phyloP scores from a whole-genome alignment of 2,797 vertebrate species.

The Malacoctenus gilli region DNA sequence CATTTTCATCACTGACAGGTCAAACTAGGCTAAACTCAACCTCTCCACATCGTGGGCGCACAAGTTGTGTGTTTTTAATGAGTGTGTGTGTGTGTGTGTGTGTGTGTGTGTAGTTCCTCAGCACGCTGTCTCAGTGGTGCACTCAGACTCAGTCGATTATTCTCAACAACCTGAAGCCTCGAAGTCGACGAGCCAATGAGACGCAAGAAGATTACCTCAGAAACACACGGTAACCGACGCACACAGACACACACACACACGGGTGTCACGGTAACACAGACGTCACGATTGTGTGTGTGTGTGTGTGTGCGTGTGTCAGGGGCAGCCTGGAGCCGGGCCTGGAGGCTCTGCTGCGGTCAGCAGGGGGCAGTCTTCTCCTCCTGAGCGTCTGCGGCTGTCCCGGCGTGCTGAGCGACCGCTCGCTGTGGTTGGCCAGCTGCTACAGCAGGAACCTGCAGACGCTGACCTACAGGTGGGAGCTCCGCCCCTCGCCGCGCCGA shows the following conservation, averaged over 20 bases:
- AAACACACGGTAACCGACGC: conserved; percentile 83
- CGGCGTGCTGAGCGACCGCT: conserved; percentile 91
- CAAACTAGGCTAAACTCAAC: too few relatives aligned
- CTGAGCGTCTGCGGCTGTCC: conserved; percentile 89
- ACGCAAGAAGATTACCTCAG: conserved; percentile 89
- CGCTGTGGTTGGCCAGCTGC: conserved; percentile 94
- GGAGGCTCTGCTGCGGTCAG: conserved; percentile 89
- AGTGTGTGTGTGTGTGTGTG: conserved; percentile 5
- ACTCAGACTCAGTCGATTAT: conserved; percentile 89
- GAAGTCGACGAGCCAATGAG: conserved; percentile 85
- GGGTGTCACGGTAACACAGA: conserved; percentile 59
- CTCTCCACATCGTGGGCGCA: too few relatives aligned
- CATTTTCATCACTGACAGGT: too few relatives aligned
- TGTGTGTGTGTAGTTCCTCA: conserved; percentile 83
- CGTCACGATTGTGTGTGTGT: conserved; percentile 10
- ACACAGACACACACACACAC: conserved; percentile 65
- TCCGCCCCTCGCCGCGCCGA: too few relatives aligned
- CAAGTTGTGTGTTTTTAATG: neutral
- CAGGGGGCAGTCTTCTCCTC: conserved; percentile 88
- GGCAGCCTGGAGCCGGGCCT: conserved; percentile 89
- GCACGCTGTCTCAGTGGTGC: conserved; percentile 92
- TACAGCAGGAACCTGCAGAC: conserved; percentile 89
- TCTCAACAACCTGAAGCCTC: conserved; percentile 89
- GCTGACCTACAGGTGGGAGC: conserved; percentile 86
- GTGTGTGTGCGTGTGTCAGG: conserved; percentile 63